These are phyloP conservation scores for Saccopteryx bilineata DNA, from an alignment of 2,113 vertebrate genomes.

Conservation along the genomic window DNA sequence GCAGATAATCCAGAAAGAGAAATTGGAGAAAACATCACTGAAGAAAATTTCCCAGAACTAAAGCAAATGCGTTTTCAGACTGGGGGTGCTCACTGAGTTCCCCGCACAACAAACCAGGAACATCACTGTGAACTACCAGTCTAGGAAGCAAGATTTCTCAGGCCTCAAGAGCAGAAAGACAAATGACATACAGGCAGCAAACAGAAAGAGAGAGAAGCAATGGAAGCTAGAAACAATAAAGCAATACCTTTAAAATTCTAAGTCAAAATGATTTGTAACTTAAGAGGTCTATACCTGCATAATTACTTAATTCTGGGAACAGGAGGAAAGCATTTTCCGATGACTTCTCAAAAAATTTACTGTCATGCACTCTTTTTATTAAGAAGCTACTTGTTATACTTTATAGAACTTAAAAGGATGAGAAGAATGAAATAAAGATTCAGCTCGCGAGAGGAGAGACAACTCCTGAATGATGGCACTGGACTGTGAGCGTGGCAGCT, in stretches of 20 bases:
- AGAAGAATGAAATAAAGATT: neutral
- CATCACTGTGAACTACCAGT: neutral
- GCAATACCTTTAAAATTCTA: neutral
- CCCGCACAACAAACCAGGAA: neutral
- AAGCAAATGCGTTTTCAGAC: neutral
- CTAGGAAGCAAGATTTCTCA: neutral
- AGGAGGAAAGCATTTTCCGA: constrained; percentile 47
- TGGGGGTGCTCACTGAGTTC: neutral
- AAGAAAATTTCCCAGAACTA: constrained; percentile 6
- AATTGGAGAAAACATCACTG: neutral
- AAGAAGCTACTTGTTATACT: neutral
- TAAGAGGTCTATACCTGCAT: neutral
- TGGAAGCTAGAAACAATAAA: neutral
- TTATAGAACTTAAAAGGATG: constrained; percentile 7
- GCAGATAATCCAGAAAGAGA: neutral
- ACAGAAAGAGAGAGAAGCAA: neutral
- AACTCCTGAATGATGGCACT: neutral
- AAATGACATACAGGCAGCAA: neutral
- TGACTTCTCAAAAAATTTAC: neutral
- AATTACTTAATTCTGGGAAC: neutral
- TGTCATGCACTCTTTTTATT: neutral
- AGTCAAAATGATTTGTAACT: constrained; percentile 7
- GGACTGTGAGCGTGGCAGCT: neutral
- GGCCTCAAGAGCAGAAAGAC: neutral
- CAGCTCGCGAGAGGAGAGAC: neutral